phyloP scores from a whole-genome alignment of 2,797 vertebrate genomes.

The Lepidocolaptes lacrymiger region DNA sequence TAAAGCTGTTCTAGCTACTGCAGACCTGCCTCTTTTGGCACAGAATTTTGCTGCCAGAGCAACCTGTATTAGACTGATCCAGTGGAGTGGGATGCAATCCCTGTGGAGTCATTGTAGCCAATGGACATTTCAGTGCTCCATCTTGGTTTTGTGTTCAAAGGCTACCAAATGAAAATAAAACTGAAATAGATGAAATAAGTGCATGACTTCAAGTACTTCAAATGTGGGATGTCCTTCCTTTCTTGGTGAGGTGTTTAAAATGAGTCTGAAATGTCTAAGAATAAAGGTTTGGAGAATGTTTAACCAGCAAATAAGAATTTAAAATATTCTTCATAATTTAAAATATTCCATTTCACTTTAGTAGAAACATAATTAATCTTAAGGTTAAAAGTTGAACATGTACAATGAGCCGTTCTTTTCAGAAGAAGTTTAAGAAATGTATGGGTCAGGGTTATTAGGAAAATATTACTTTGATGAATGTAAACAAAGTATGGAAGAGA shows the following conservation, averaged over 20 bases:
- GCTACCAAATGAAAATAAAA: not conserved
- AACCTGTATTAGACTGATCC: rapidly evolving
- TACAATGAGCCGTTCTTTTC: not conserved
- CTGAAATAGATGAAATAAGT: not conserved
- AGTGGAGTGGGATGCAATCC: not conserved
- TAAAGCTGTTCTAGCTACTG: not conserved
- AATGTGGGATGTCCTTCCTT: not conserved
- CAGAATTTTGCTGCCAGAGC: not conserved
- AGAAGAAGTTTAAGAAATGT: not conserved
- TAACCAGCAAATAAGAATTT: not conserved
- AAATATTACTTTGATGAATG: not conserved
- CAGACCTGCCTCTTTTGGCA: not conserved
- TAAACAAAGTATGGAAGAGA: not conserved
- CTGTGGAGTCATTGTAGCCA: not conserved
- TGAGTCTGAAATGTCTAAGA: not conserved
- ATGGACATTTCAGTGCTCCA: not conserved
- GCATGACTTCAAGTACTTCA: not conserved
- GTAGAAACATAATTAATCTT: not conserved
- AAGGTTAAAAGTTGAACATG: not conserved
- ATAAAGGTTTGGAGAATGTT: not conserved
- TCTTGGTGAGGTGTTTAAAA: not conserved
- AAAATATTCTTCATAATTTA: not conserved
- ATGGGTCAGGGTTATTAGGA: not conserved
- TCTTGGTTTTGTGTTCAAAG: not conserved
- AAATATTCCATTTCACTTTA: not conserved